Percentiles rank a stretch among this genome's conserved stretches.
Conservation (phyloP, 2,888 invertebrate genomes). For the Ectropis crepuscularia region DNA sequence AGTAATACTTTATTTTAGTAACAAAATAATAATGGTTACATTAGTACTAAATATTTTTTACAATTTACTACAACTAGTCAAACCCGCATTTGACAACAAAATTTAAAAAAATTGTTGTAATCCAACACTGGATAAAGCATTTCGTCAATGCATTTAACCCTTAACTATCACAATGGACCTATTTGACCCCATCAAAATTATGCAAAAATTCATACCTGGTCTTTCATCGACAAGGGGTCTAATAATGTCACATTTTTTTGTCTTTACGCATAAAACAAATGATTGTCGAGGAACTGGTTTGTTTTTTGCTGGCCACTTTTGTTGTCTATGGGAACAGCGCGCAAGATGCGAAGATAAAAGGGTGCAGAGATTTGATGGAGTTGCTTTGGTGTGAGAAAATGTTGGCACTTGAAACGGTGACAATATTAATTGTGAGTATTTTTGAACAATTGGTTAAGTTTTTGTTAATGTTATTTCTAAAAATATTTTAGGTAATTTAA, state of each 20-base stretch:
- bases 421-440: constrained; percentile 12
- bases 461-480: constrained; percentile 4
- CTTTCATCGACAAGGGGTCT: constrained; percentile 52
- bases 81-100: constrained; percentile 12
- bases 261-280: constrained; percentile 50
- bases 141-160: constrained; percentile 53
- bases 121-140: constrained; percentile 45
- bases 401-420: constrained; percentile 12
- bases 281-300: constrained; percentile 34
- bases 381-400: constrained; percentile 45
- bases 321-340: constrained; percentile 61
- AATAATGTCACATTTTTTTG: constrained; percentile 60
- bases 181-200: constrained; percentile 62
- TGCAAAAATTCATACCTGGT: constrained; percentile 58
- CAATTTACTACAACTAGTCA: not conserved
- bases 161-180: constrained; percentile 47
- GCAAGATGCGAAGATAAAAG: constrained; percentile 56
- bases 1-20: too few species aligned
- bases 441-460: not conserved
- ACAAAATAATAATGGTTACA: too few species aligned
- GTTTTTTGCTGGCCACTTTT: constrained; percentile 44
- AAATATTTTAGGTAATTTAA: too few species aligned
- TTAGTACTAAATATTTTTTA: not conserved
- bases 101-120: constrained; percentile 39
- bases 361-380: constrained; percentile 43